Evolutionary conservation across 2,888 invertebrate genomes (phyloP).

Genomic region (Acanthococcus lagerstroemiae): DNA sequence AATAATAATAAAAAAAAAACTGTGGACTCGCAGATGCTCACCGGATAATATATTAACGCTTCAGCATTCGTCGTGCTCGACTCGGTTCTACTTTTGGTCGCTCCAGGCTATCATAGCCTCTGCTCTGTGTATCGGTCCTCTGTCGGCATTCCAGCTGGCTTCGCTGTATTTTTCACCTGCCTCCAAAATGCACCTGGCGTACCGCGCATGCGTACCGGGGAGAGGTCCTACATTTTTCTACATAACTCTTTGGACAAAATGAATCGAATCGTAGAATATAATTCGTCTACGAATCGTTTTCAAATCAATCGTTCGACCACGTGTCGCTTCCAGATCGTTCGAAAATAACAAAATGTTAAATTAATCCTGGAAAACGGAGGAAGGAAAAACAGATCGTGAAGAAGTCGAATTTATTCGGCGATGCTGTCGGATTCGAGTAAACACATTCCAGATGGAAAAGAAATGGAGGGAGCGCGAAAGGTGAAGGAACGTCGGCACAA

Average conservation of each 20-base stretch:
- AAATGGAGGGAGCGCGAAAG: too few species aligned
- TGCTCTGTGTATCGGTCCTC: not conserved
- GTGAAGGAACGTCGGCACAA: not conserved
- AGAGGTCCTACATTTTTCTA: not conserved
- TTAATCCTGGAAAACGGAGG: too few species aligned
- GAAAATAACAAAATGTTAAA: not conserved
- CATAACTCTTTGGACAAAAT: not conserved
- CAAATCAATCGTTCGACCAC: not conserved
- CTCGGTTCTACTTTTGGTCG: not conserved
- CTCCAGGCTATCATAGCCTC: conserved; percentile 2
- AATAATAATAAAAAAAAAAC: not conserved
- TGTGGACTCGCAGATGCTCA: conserved; percentile 6
- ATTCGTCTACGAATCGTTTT: not conserved
- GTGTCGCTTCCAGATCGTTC: not conserved
- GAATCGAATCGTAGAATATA: not conserved
- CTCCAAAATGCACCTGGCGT: not conserved
- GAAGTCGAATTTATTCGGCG: too few species aligned
- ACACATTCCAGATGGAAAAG: too few species aligned
- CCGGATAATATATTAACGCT: conserved; percentile 1
- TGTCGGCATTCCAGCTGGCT: conserved; percentile 8
- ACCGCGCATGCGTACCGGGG: not conserved
- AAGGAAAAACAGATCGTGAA: too few species aligned
- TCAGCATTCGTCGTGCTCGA: not conserved
- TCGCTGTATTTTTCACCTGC: not conserved
- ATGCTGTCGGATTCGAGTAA: too few species aligned